Percentiles rank a stretch among this genome's conserved stretches.
phyloP scores from a whole-genome alignment of 2,113 vertebrate genomes.

The Channa maculata region DNA sequence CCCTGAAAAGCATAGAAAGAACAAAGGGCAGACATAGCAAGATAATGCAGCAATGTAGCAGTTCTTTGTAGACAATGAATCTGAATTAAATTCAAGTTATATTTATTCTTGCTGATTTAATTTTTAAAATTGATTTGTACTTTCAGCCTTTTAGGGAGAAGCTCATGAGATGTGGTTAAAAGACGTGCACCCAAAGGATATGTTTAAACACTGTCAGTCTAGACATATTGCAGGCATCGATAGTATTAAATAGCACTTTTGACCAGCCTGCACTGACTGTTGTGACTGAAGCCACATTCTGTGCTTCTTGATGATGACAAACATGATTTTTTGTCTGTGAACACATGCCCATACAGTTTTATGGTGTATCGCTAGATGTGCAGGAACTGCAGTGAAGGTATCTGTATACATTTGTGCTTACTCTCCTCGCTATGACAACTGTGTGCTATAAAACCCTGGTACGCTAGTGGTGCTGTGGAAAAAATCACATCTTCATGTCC shows the following conservation, averaged over 20 bases:
- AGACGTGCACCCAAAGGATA: not conserved
- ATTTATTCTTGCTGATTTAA: slow-evolving; percentile 1
- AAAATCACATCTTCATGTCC: slow-evolving; percentile 8
- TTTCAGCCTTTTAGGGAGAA: not conserved
- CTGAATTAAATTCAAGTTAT: not conserved
- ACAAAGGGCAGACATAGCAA: slow-evolving; percentile 44
- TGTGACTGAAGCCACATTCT: not conserved
- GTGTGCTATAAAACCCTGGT: not conserved
- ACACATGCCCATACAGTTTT: not conserved
- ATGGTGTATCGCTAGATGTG: not conserved
- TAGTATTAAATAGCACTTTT: not conserved
- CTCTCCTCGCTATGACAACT: slow-evolving; percentile 6
- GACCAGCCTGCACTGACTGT: not conserved
- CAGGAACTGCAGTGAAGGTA: slow-evolving; percentile 14
- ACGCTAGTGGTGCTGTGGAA: slow-evolving; percentile 17
- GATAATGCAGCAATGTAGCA: slow-evolving; percentile 37
- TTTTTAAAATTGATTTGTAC: not conserved
- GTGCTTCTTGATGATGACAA: not conserved
- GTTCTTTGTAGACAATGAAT: slow-evolving; percentile 3
- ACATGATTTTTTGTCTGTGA: slow-evolving; percentile 4
- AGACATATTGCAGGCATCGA: not conserved
- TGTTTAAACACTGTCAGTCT: not conserved
- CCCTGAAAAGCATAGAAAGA: slow-evolving; percentile 45
- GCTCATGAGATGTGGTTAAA: not conserved
- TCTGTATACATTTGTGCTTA: not conserved